These are phyloP conservation scores for Microcebus griseorufus DNA, from an alignment of 2,113 vertebrate species.

Conservation along the genomic window DNA sequence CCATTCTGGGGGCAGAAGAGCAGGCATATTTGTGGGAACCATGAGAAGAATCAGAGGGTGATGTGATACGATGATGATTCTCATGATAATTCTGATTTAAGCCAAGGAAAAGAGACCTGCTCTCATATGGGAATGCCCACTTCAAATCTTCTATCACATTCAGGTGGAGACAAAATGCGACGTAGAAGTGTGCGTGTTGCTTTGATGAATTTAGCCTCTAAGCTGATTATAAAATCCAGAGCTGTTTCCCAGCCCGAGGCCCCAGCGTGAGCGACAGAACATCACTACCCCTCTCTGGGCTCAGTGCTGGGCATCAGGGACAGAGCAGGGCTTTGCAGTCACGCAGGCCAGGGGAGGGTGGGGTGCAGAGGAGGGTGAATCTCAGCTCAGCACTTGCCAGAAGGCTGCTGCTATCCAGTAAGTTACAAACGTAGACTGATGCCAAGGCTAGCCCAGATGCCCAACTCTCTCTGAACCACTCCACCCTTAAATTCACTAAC, in stretches of 20 bases:
- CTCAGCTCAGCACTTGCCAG: background rate
- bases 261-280: background rate
- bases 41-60: background rate
- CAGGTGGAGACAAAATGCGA: background rate
- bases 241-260: background rate
- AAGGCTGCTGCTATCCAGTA: background rate
- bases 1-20: background rate
- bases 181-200: accelerated
- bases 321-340: background rate
- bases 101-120: background rate
- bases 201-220: background rate
- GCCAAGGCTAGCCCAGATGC: background rate
- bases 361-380: background rate
- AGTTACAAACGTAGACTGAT: background rate
- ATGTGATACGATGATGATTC: accelerated
- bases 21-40: background rate
- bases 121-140: background rate
- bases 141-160: background rate
- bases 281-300: accelerated
- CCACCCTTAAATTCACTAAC: background rate
- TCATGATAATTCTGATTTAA: background rate
- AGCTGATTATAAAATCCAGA: background rate
- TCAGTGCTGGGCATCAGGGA: background rate
- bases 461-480: background rate
- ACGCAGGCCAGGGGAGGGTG: accelerated